Conservation (phyloP, 2,888 invertebrate species). For the Rhodophaea formosa region DNA sequence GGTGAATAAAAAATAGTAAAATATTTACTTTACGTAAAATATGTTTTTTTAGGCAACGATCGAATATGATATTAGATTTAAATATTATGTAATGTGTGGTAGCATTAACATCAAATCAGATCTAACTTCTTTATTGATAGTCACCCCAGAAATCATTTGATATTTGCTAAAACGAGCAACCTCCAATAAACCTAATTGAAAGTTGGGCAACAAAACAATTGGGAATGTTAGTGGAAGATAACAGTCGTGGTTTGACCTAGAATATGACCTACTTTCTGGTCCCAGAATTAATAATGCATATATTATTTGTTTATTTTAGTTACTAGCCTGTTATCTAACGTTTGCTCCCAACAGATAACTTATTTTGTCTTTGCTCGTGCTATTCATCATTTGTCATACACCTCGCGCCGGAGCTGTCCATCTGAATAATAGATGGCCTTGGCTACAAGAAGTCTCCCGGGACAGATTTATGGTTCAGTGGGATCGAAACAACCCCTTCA, state of each 20-base stretch:
- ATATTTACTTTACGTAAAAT: no score
- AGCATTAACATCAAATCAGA: no score
- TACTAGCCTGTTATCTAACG: constrained; percentile 1
- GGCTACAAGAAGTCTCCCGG: constrained; percentile 52
- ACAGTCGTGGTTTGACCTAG: not conserved
- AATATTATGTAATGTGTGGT: no score
- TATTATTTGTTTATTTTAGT: constrained; percentile 2
- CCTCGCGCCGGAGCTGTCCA: constrained; percentile 42
- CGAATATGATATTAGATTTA: no score
- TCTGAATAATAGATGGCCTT: constrained; percentile 61
- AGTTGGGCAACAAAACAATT: not conserved
- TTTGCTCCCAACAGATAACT: constrained; percentile 28
- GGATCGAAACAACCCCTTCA: constrained; percentile 45
- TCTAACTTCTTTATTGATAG: no score
- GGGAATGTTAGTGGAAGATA: not conserved
- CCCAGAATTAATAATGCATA: not conserved
- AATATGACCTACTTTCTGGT: not conserved
- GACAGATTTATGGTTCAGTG: constrained; percentile 58
- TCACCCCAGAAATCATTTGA: not conserved
- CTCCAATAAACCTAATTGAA: not conserved
- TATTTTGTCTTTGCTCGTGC: constrained; percentile 26
- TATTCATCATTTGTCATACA: constrained; percentile 56
- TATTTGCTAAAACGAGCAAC: not conserved
- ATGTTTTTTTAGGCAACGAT: no score
- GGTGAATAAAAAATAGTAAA: no score